Percentiles rank a stretch among this genome's conserved stretches.
These are phyloP conservation scores for Melipona quadrifasciata DNA, from an alignment of 1,140 invertebrate genomes.

Conservation along the genomic window DNA sequence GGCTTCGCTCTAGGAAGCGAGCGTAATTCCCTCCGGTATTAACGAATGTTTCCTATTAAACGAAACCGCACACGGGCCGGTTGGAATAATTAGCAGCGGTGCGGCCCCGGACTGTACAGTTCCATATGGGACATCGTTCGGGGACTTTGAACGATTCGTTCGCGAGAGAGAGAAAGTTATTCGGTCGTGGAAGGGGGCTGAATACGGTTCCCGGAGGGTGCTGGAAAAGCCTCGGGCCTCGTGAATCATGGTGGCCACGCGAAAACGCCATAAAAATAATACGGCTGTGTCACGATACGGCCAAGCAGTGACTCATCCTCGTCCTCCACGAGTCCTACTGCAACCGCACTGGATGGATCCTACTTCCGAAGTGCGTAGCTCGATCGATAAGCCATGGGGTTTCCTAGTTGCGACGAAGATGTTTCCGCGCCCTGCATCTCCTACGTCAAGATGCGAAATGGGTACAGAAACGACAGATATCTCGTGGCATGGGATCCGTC, in stretches of 20 bases:
- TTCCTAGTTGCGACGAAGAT: not conserved
- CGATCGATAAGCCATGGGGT: constrained; percentile 48
- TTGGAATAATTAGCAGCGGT: constrained; percentile 49
- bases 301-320: constrained; percentile 59
- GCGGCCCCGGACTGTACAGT: not conserved
- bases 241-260: constrained; percentile 72
- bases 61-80: constrained; percentile 30
- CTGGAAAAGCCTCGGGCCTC: constrained; percentile 43
- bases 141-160: constrained; percentile 57
- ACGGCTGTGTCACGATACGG: constrained; percentile 63
- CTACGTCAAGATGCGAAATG: not conserved
- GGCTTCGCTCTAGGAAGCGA: not conserved
- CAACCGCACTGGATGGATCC: constrained; percentile 37
- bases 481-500: not conserved
- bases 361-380: constrained; percentile 32
- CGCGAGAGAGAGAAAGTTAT: constrained; percentile 2
- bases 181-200: not conserved
- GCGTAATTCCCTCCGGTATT: constrained; percentile 35
- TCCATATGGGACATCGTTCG: constrained; percentile 39
- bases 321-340: constrained; percentile 5
- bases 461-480: not conserved
- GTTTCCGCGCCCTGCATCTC: not conserved
- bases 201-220: constrained; percentile 19
- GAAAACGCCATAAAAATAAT: constrained; percentile 74
- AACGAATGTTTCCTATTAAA: constrained; percentile 57